These are phyloP conservation scores for Smutsia gigantea DNA, from an alignment of 2,797 vertebrate genomes.

Conservation along the genomic window DNA sequence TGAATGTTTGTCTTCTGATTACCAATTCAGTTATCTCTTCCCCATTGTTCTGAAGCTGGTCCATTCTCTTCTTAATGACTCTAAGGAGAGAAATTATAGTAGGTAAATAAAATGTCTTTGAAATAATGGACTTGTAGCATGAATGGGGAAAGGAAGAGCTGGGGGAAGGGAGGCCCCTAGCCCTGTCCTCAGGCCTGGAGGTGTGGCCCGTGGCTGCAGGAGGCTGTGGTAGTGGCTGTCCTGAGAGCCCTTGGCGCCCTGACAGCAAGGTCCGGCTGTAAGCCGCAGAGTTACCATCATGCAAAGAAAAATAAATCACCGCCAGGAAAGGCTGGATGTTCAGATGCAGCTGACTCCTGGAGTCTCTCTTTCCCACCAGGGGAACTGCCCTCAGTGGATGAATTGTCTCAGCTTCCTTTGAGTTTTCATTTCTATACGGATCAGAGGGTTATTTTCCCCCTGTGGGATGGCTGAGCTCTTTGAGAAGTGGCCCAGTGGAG, in stretches of 20 bases:
- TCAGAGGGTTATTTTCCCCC: slow-evolving; percentile 35
- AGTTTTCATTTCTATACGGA: background rate
- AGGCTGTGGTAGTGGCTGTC: background rate
- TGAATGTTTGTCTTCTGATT: background rate
- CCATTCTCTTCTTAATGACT: background rate
- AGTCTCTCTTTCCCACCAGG: background rate
- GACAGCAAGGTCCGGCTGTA: slow-evolving; percentile 66
- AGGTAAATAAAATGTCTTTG: slow-evolving; percentile 1
- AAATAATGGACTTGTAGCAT: background rate
- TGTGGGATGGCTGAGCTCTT: background rate
- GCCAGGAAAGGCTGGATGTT: slow-evolving; percentile 66
- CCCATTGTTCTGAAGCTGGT: background rate
- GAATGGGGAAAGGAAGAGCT: background rate
- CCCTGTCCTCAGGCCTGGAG: background rate
- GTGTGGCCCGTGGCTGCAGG: slow-evolving; percentile 39
- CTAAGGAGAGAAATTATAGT: background rate
- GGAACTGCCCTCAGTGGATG: slow-evolving; percentile 26
- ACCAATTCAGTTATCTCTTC: background rate
- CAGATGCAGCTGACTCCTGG: background rate
- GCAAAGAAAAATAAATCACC: slow-evolving; percentile 60
- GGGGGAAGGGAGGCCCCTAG: background rate
- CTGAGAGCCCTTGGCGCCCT: slow-evolving; percentile 35
- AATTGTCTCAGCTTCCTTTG: slow-evolving; percentile 60
- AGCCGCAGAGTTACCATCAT: slow-evolving; percentile 47
- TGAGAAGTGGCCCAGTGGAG: background rate